A percentile compares a stretch with the other conserved stretches of the same genome.
Conservation (phyloP, 2,888 invertebrate species). For the Boloria selene region DNA sequence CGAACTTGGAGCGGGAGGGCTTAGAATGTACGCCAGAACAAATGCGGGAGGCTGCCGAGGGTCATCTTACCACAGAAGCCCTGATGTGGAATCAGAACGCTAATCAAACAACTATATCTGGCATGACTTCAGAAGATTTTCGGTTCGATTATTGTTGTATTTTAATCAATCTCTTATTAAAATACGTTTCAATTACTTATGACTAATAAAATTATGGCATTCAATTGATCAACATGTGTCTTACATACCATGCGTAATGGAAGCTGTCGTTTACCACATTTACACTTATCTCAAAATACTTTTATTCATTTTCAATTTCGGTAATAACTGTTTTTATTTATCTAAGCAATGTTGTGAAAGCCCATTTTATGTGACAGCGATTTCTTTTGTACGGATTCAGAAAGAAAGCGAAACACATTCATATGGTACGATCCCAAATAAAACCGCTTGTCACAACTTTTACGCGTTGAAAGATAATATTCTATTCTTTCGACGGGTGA, state of each 20-base stretch:
- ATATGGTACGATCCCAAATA: conserved; percentile 45
- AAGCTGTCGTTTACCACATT: not conserved
- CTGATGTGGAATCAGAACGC: conserved; percentile 98
- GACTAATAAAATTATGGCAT: too few relatives aligned
- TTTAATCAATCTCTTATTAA: not conserved
- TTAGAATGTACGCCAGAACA: conserved; percentile 96
- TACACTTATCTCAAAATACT: conserved; percentile 5
- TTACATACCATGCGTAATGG: not conserved
- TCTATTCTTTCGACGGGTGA: conserved; percentile 49
- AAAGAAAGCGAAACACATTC: conserved; percentile 43
- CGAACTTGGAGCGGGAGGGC: conserved; percentile 91
- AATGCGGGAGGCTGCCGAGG: conserved; percentile 97
- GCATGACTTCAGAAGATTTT: conserved; percentile 97
- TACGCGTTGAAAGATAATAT: conserved; percentile 47
- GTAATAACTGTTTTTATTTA: conserved; percentile 31
- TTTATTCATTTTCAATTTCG: conserved; percentile 11
- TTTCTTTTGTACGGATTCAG: conserved; percentile 42
- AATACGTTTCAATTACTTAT: too few relatives aligned
- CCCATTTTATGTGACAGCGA: conserved; percentile 41
- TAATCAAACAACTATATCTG: conserved; percentile 95
- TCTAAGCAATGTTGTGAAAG: conserved; percentile 26
- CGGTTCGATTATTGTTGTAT: conserved; percentile 61
- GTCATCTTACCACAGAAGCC: conserved; percentile 98
- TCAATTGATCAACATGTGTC: too few relatives aligned
- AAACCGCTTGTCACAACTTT: conserved; percentile 50